Conservation (phyloP, 2,113 vertebrate genomes). For the Nyctereutes procyonoides region DNA sequence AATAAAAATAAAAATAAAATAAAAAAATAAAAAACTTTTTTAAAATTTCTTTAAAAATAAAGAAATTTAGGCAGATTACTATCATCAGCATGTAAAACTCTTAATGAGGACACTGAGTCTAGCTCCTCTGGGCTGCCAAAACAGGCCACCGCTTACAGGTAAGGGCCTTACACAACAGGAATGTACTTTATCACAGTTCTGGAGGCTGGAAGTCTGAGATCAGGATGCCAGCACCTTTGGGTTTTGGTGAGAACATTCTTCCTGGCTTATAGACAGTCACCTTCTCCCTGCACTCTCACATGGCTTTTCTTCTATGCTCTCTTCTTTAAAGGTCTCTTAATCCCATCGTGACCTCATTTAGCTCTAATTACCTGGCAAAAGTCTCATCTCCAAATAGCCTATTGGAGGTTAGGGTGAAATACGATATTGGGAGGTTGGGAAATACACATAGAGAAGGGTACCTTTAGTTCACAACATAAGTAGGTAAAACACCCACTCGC, state of each 20-base stretch:
- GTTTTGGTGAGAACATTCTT: neutral
- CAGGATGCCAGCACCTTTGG: neutral
- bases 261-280: neutral
- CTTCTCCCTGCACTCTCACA: neutral
- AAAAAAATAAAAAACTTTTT: no score
- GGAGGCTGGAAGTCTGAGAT: neutral
- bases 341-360: neutral
- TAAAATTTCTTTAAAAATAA: no score
- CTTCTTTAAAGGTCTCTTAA: neutral
- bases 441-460: neutral
- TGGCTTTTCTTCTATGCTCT: neutral
- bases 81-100: neutral
- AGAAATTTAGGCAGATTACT: neutral
- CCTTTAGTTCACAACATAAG: neutral
- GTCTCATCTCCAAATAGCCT: neutral
- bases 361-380: neutral
- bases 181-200: neutral
- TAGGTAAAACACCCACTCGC: neutral
- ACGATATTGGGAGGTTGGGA: neutral
- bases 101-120: neutral
- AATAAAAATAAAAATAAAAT: no score
- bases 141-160: neutral
- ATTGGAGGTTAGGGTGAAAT: neutral
- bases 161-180: neutral
- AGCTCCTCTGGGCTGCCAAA: neutral